phyloP scores from a whole-genome alignment of 2,888 invertebrate genomes.

The Rhodophaea formosa region DNA sequence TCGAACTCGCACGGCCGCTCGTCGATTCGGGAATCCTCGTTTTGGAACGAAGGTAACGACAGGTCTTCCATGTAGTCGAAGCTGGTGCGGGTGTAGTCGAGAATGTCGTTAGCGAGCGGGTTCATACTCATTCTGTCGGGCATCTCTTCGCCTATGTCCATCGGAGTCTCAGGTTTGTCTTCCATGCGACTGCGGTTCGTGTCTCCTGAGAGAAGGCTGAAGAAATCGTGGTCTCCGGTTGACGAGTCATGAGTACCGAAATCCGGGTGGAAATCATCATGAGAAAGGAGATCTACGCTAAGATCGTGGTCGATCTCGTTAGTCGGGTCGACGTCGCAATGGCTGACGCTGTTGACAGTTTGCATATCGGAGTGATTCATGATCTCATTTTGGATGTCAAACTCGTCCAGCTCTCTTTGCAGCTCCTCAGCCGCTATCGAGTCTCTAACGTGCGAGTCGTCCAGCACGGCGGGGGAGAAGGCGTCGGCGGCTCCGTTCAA shows the following conservation, averaged over 20 bases:
- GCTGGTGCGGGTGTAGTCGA: constrained; percentile 61
- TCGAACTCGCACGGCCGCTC: constrained; percentile 72
- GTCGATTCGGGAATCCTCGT: constrained; percentile 62
- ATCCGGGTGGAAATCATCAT: constrained; percentile 58
- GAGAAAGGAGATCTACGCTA: constrained; percentile 51
- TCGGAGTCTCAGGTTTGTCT: constrained; percentile 53
- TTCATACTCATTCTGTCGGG: constrained; percentile 64
- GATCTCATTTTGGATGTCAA: constrained; percentile 70
- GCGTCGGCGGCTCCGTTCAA: constrained; percentile 43
- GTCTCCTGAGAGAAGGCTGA: constrained; percentile 59
- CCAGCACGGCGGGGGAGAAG: constrained; percentile 58
- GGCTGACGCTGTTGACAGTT: constrained; percentile 40
- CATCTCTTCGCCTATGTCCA: constrained; percentile 62
- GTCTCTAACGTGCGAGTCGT: constrained; percentile 52
- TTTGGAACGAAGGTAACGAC: constrained; percentile 67
- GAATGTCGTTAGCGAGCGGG: constrained; percentile 63
- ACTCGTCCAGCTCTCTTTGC: constrained; percentile 59
- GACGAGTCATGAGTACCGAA: constrained; percentile 56
- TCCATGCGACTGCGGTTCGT: constrained; percentile 41
- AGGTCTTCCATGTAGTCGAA: constrained; percentile 74
- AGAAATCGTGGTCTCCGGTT: constrained; percentile 62
- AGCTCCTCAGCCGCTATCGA: constrained; percentile 67
- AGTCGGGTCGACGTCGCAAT: constrained; percentile 40
- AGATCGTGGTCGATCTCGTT: constrained; percentile 57
- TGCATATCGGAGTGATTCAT: constrained; percentile 66